These are phyloP conservation scores for Sardina pilchardus DNA, from an alignment of 2,113 vertebrate genomes.

Conservation along the genomic window DNA sequence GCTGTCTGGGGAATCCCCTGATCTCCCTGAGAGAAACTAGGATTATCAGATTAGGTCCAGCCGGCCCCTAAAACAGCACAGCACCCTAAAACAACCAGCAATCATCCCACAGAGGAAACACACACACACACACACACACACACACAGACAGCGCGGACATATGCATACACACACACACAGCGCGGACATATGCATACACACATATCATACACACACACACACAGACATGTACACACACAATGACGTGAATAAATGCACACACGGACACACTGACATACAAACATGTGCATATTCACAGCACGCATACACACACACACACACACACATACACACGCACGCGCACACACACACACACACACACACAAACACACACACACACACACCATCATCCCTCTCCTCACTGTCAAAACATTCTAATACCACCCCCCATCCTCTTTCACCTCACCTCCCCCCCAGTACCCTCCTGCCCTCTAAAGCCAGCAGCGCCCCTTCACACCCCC, in stretches of 20 bases:
- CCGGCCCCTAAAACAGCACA: not conserved
- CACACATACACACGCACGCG: not conserved
- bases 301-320: not conserved
- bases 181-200: not conserved
- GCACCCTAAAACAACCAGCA: not conserved
- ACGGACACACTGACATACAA: not conserved
- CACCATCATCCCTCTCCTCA: not conserved
- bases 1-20: not conserved
- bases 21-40: not conserved
- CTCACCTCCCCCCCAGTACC: not conserved
- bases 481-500: too few relatives aligned
- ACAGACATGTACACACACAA: not conserved
- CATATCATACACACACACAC: not conserved
- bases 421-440: not conserved
- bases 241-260: too few relatives aligned
- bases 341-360: not conserved
- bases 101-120: not conserved
- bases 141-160: not conserved
- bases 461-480: too few relatives aligned
- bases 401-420: not conserved
- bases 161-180: not conserved
- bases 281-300: not conserved
- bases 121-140: not conserved
- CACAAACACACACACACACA: not conserved
- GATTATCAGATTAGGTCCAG: not conserved